Percentiles rank a stretch among this genome's conserved stretches.
Conservation (phyloP, 1,140 invertebrate species). For the Caenorhabditis briggsae region DNA sequence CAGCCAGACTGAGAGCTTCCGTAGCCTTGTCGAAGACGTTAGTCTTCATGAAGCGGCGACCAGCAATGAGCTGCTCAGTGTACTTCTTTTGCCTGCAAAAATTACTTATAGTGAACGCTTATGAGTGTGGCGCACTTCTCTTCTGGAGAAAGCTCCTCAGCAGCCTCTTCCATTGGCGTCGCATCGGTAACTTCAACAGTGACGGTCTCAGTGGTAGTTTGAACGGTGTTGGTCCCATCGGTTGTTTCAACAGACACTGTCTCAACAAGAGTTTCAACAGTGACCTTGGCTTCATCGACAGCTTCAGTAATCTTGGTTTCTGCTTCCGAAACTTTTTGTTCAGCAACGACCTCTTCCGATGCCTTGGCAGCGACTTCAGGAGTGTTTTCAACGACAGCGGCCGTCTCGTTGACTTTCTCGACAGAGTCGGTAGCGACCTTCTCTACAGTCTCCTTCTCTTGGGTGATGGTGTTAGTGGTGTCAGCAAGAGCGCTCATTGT, state of each 20-base stretch:
- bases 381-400: not conserved
- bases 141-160: conserved; percentile 6
- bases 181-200: not conserved
- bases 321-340: too few relatives aligned
- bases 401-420: not conserved
- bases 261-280: not conserved
- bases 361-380: not conserved
- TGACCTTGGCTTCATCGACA: not conserved
- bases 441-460: not conserved
- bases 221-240: not conserved
- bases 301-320: not conserved
- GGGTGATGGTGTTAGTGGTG: conserved; percentile 8
- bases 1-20: conserved; percentile 7
- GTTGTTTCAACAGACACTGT: not conserved
- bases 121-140: not conserved
- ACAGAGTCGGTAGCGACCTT: not conserved
- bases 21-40: conserved; percentile 6
- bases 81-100: not conserved
- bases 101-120: not conserved
- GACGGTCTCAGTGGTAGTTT: not conserved
- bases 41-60: conserved; percentile 5
- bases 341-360: too few relatives aligned
- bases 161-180: too few relatives aligned
- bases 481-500: conserved; percentile 25
- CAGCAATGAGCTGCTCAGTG: conserved; percentile 2